phyloP scores from a whole-genome alignment of 2,888 invertebrate genomes.

The Morpho deidamia region DNA sequence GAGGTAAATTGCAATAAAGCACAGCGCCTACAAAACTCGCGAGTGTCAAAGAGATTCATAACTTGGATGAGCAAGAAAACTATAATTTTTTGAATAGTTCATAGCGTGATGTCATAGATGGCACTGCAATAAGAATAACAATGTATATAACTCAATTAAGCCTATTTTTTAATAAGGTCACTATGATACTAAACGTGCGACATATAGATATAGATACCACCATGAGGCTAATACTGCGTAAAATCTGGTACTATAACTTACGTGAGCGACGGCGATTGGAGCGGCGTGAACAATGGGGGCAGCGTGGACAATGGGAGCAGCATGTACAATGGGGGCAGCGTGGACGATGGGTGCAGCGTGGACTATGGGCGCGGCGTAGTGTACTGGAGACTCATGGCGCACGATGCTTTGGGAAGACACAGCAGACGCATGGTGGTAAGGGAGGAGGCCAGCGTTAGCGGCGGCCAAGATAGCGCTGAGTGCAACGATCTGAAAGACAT shows the following conservation, averaged over 20 bases:
- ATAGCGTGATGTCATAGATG: too few relatives aligned
- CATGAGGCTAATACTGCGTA: too few relatives aligned
- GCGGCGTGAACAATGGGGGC: slow-evolving; percentile 43
- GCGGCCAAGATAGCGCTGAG: slow-evolving; percentile 70
- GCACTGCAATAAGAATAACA: too few relatives aligned
- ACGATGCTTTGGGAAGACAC: slow-evolving; percentile 74
- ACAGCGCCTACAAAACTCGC: too few relatives aligned
- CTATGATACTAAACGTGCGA: too few relatives aligned
- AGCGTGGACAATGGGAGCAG: slow-evolving; percentile 50
- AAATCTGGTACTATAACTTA: slow-evolving; percentile 31
- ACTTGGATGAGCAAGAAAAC: too few relatives aligned
- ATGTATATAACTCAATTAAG: too few relatives aligned
- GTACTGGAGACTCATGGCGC: slow-evolving; percentile 61
- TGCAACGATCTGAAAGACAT: slow-evolving; percentile 52
- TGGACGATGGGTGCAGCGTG: slow-evolving; percentile 49
- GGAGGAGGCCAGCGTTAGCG: slow-evolving; percentile 76
- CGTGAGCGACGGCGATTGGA: slow-evolving; percentile 46
- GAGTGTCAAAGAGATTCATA: too few relatives aligned
- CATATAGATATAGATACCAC: too few relatives aligned
- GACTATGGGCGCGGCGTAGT: slow-evolving; percentile 44
- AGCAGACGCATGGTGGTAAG: slow-evolving; percentile 58
- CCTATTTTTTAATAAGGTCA: too few relatives aligned
- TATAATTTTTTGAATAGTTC: too few relatives aligned
- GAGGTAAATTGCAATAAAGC: too few relatives aligned
- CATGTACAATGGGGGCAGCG: slow-evolving; percentile 50